These are phyloP conservation scores for Andrena camellia DNA, from an alignment of 2,888 invertebrate genomes.

Conservation along the genomic window DNA sequence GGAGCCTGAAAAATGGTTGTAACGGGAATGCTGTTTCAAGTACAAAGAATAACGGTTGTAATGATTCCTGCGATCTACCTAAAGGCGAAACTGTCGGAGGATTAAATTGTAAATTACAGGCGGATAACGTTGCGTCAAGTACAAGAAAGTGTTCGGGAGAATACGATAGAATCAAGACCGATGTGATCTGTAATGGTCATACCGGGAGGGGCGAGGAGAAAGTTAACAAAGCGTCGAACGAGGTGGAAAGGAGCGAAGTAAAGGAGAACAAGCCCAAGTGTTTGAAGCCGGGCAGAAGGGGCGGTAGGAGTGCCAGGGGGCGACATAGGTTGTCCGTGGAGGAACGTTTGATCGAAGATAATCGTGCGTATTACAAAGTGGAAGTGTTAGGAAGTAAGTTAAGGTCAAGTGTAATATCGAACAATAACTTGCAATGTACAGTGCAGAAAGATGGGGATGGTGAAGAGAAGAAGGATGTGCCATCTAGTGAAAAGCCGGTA, in stretches of 20 bases:
- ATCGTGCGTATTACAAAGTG: slow-evolving; percentile 89
- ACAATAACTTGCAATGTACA: slow-evolving; percentile 60
- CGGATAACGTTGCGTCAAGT: slow-evolving; percentile 21
- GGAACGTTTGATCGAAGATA: slow-evolving; percentile 86
- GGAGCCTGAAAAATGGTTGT: slow-evolving; percentile 33
- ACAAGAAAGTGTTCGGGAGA: slow-evolving; percentile 35
- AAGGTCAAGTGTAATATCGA: slow-evolving; percentile 86
- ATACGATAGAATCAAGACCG: slow-evolving; percentile 8
- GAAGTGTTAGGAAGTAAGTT: slow-evolving; percentile 90
- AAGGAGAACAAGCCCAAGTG: slow-evolving; percentile 59
- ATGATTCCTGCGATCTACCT: slow-evolving; percentile 34
- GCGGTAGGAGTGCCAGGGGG: slow-evolving; percentile 74
- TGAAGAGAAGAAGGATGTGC: slow-evolving; percentile 74
- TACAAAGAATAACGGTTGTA: slow-evolving; percentile 41
- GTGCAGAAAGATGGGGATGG: slow-evolving; percentile 64
- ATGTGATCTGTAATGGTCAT: slow-evolving; percentile 63
- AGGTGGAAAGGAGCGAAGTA: slow-evolving; percentile 24
- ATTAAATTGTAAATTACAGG: slow-evolving; percentile 33
- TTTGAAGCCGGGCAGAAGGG: slow-evolving; percentile 61
- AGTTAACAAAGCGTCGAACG: slow-evolving; percentile 21
- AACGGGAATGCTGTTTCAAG: slow-evolving; percentile 39
- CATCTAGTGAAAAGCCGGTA: slow-evolving; percentile 86
- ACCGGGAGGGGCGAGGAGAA: slow-evolving; percentile 56
- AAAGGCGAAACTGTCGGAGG: slow-evolving; percentile 41
- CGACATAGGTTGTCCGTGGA: slow-evolving; percentile 85